Evolutionary conservation across 64 coral and sea anemone species (phyloP).

Genomic region (Porites australiensis): DNA sequence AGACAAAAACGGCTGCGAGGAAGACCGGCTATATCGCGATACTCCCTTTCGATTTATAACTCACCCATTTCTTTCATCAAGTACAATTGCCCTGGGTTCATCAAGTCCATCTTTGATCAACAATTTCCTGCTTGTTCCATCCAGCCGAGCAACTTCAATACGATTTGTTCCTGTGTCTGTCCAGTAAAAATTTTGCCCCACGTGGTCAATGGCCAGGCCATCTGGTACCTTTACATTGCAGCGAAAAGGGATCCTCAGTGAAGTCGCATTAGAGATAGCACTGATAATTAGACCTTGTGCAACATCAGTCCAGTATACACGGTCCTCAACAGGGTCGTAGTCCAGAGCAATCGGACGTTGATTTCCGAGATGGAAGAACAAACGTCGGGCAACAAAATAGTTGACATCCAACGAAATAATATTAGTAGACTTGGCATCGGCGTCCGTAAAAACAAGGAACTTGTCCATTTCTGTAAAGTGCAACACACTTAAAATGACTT

Average conservation of each 20-base stretch:
- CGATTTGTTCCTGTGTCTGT: constrained; percentile 75
- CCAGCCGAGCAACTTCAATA: constrained; percentile 72
- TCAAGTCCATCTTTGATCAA: constrained; percentile 72
- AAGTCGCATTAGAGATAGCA: constrained; percentile 58
- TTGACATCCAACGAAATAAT: constrained; percentile 46
- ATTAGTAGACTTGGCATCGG: constrained; percentile 36
- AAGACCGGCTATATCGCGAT: no score
- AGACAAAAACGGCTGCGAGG: no score
- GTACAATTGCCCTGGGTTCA: constrained; percentile 64
- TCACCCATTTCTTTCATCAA: constrained; percentile 74
- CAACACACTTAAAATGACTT: neutral
- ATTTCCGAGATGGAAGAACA: constrained; percentile 18
- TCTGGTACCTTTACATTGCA: constrained; percentile 37
- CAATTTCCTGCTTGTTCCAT: constrained; percentile 60
- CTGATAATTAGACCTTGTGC: constrained; percentile 47
- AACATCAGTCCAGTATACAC: constrained; percentile 79
- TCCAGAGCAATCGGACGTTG: constrained; percentile 76
- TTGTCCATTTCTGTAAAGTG: neutral
- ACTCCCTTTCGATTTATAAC: neutral
- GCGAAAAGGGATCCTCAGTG: constrained; percentile 4
- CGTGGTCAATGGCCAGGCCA: constrained; percentile 61
- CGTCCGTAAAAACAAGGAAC: constrained; percentile 60
- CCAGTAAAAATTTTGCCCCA: constrained; percentile 71
- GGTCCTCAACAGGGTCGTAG: constrained; percentile 59
- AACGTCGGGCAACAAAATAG: constrained; percentile 47